These are phyloP conservation scores for Triops cancriformis DNA, from an alignment of 1,140 invertebrate species.

Conservation along the genomic window DNA sequence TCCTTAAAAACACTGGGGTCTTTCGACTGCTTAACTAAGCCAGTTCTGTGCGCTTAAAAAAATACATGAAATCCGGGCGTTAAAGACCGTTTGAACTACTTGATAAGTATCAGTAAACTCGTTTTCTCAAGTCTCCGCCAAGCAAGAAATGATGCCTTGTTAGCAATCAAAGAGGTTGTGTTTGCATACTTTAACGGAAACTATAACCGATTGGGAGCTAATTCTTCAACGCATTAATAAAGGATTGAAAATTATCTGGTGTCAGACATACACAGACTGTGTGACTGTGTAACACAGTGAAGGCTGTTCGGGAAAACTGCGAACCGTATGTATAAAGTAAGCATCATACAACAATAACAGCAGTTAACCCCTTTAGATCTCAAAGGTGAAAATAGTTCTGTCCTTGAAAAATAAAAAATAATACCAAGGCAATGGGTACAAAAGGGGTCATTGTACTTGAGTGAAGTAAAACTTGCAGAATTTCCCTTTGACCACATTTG, in stretches of 20 bases:
- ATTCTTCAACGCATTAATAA: background rate
- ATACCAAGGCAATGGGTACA: background rate
- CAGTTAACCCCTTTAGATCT: too few species aligned
- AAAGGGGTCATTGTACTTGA: background rate
- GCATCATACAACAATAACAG: too few species aligned
- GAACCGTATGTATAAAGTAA: too few species aligned
- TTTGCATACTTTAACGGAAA: background rate
- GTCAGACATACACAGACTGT: too few species aligned
- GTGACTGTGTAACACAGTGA: too few species aligned
- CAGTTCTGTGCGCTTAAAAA: too few species aligned
- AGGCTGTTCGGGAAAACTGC: too few species aligned
- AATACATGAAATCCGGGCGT: too few species aligned
- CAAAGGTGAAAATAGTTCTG: too few species aligned
- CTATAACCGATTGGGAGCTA: background rate
- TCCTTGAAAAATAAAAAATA: background rate
- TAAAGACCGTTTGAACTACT: background rate
- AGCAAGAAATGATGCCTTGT: background rate
- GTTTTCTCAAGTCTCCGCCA: constrained; percentile 3
- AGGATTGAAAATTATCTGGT: background rate
- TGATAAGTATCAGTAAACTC: constrained; percentile 3
- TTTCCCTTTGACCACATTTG: background rate
- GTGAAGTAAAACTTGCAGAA: background rate
- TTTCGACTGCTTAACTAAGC: too few species aligned
- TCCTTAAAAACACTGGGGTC: too few species aligned
- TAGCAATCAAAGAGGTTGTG: background rate